Percentiles rank a stretch among this genome's conserved stretches.
These are phyloP conservation scores for Pampusana beccarii DNA, from an alignment of 2,113 vertebrate species.

Conservation along the genomic window DNA sequence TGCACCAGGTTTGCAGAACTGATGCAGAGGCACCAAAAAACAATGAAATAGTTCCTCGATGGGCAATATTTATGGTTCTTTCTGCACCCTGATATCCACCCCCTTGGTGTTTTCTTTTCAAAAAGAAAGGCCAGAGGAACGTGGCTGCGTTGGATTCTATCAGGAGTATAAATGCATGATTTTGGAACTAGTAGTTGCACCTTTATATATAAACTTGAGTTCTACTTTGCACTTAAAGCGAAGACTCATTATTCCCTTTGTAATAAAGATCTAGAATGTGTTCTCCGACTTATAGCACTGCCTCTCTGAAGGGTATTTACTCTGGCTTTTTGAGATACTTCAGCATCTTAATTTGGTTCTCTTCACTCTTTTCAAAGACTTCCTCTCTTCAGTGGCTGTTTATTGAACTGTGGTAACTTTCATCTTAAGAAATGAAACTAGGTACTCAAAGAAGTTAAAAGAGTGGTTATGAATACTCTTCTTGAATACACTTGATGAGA, in stretches of 20 bases:
- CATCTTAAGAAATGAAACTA: background rate
- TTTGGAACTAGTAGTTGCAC: background rate
- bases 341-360: background rate
- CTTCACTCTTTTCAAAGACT: background rate
- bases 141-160: background rate
- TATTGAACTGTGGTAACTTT: background rate
- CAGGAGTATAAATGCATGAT: background rate
- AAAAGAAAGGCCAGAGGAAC: background rate
- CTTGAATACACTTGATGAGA: background rate
- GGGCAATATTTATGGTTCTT: background rate
- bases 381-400: background rate
- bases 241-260: background rate
- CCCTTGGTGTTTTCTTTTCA: background rate
- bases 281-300: background rate
- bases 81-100: background rate
- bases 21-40: conserved; percentile 13
- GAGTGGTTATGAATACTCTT: background rate
- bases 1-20: background rate
- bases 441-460: background rate
- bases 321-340: background rate
- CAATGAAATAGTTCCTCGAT: conserved; percentile 4
- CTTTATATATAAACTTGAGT: background rate
- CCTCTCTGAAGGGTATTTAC: background rate
- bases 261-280: background rate
- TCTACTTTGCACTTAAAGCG: background rate